phyloP scores from a whole-genome alignment of 37 sponge, comb jelly and placozoan genomes.

The Geodia barretti region DNA sequence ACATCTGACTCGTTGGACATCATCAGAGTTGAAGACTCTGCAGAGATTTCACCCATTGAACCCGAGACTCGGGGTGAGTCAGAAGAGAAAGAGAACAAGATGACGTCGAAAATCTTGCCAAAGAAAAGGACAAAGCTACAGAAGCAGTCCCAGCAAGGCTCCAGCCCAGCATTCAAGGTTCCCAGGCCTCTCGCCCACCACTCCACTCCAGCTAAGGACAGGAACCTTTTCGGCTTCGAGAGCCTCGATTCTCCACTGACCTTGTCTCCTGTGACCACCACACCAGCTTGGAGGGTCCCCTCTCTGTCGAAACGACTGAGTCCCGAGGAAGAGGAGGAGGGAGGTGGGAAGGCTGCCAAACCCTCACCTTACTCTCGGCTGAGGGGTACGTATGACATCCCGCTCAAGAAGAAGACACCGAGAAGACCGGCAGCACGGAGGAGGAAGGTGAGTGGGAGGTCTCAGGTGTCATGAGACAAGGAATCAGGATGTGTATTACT shows the following conservation, averaged over 20 bases:
- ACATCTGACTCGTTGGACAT: constrained; percentile 3
- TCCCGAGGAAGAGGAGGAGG: background rate
- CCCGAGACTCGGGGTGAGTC: background rate
- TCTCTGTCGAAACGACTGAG: background rate
- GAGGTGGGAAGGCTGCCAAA: background rate
- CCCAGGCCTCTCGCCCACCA: constrained; percentile 10
- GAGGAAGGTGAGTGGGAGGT: background rate
- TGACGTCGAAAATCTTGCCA: background rate
- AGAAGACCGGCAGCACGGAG: constrained; percentile 3
- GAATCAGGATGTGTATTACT: no score
- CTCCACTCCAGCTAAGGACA: constrained; percentile 23
- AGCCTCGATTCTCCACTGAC: constrained; percentile 31
- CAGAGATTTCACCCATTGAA: background rate
- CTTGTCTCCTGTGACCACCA: constrained; percentile 24
- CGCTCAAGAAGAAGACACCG: background rate
- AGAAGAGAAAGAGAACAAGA: constrained; percentile 23
- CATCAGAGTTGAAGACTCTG: background rate
- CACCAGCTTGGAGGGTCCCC: background rate
- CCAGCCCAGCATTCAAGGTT: constrained; percentile 16
- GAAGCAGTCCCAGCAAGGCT: background rate
- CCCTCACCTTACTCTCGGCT: background rate
- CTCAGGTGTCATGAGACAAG: no score
- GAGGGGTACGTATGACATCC: constrained; percentile 27
- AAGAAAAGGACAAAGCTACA: background rate
- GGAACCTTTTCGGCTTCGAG: constrained; percentile 46